A percentile compares a stretch with the other conserved stretches of the same genome.
phyloP scores from a whole-genome alignment of 2,113 vertebrate species.

The Oncorhynchus masou region DNA sequence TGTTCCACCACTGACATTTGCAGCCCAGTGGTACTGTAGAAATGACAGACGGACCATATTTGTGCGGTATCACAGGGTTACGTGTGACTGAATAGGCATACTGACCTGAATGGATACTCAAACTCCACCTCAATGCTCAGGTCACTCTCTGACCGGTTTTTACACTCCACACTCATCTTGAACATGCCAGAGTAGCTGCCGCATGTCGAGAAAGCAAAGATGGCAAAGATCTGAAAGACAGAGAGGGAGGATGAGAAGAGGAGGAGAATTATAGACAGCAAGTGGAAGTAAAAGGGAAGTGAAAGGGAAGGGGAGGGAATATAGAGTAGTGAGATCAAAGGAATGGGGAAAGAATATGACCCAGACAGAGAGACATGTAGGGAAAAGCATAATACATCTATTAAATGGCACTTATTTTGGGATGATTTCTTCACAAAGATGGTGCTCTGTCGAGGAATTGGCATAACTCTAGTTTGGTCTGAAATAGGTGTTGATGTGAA shows the following conservation, averaged over 20 bases:
- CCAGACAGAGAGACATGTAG: too few relatives aligned
- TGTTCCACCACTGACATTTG: too few relatives aligned
- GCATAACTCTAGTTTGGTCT: too few relatives aligned
- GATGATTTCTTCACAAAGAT: too few relatives aligned
- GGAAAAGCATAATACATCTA: too few relatives aligned
- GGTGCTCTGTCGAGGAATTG: too few relatives aligned
- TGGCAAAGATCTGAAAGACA: conserved; percentile 83
- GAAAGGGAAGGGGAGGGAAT: neutral
- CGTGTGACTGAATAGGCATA: neutral
- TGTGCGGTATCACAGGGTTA: too few relatives aligned
- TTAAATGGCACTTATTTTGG: too few relatives aligned
- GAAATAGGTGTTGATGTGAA: neutral
- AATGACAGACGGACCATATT: too few relatives aligned
- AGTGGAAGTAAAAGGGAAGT: neutral
- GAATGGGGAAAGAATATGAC: too few relatives aligned
- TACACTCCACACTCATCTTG: conserved; percentile 85
- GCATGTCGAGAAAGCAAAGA: conserved; percentile 91
- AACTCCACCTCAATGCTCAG: conserved; percentile 85
- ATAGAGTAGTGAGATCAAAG: neutral
- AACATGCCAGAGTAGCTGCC: conserved; percentile 89
- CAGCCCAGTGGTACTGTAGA: too few relatives aligned
- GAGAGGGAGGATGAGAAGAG: neutral
- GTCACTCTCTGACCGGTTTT: conserved; percentile 83
- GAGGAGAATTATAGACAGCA: neutral
- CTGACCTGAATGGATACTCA: conserved; percentile 90